phyloP scores from a whole-genome alignment of 1,140 invertebrate genomes.

The Ostrea denselamellosa region DNA sequence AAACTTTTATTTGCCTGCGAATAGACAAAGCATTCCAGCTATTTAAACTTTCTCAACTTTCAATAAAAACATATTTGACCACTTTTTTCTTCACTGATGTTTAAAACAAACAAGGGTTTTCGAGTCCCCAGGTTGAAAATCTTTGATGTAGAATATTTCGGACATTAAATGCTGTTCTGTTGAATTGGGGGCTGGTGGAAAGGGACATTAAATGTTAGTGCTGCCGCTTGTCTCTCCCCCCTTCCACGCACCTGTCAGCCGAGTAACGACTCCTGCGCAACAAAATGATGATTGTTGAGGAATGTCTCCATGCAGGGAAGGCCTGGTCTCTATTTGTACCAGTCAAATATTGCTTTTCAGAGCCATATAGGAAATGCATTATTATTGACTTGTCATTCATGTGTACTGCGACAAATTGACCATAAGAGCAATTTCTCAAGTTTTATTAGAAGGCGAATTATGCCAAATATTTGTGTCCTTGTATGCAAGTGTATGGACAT shows the following conservation, averaged over 20 bases:
- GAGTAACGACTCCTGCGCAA: background rate
- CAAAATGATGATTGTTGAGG: background rate
- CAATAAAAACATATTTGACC: constrained; percentile 21
- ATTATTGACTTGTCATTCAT: background rate
- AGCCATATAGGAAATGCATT: background rate
- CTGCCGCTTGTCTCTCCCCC: background rate
- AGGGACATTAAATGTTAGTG: background rate
- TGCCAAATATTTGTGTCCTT: no score
- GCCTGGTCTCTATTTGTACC: background rate
- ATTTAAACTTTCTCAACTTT: constrained; percentile 36
- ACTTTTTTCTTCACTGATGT: constrained; percentile 22
- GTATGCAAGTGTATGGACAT: no score
- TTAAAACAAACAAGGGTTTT: constrained; percentile 12
- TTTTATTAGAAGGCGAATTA: no score
- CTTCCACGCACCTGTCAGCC: background rate
- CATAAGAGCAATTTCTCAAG: background rate
- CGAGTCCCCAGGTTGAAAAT: background rate
- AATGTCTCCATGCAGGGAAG: background rate
- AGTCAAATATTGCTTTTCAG: background rate
- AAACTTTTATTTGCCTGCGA: constrained; percentile 33
- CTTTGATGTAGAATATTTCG: constrained; percentile 36
- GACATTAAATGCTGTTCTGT: constrained; percentile 33
- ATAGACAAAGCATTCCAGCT: constrained; percentile 25
- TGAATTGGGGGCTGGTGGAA: constrained; percentile 13
- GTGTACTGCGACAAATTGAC: background rate